phyloP scores from a whole-genome alignment of 2,797 vertebrate genomes.

The Lagothrix lagotricha region DNA sequence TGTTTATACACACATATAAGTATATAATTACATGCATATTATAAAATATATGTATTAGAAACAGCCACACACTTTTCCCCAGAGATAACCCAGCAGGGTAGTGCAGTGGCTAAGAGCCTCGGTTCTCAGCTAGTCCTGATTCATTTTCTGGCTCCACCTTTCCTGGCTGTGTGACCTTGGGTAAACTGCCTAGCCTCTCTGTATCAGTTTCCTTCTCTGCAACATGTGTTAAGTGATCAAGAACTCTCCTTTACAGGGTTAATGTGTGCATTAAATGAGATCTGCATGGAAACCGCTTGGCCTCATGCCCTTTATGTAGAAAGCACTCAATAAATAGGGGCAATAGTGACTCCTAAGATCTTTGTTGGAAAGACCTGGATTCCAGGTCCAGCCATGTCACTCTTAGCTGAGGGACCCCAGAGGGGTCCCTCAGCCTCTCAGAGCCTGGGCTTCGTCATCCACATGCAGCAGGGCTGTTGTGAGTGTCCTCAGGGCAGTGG shows the following conservation, averaged over 20 bases:
- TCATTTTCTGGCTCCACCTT: background rate
- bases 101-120: no score
- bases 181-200: background rate
- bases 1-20: background rate
- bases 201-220: background rate
- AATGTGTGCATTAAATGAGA: background rate
- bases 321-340: background rate
- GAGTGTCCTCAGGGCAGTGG: background rate
- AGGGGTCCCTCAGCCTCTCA: background rate
- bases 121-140: background rate
- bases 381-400: background rate
- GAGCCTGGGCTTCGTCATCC: background rate
- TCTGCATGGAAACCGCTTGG: background rate
- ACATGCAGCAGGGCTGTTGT: background rate
- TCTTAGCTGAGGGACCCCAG: background rate
- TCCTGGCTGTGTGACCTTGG: background rate
- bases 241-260: background rate
- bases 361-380: background rate
- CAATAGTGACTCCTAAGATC: background rate
- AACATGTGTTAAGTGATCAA: background rate
- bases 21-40: background rate
- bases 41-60: background rate
- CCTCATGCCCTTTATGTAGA: background rate
- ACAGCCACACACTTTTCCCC: background rate
- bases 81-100: background rate